Percentiles rank a stretch among this genome's conserved stretches.
Conservation (phyloP, 2,797 vertebrate genomes). For the Staurois parvus region DNA sequence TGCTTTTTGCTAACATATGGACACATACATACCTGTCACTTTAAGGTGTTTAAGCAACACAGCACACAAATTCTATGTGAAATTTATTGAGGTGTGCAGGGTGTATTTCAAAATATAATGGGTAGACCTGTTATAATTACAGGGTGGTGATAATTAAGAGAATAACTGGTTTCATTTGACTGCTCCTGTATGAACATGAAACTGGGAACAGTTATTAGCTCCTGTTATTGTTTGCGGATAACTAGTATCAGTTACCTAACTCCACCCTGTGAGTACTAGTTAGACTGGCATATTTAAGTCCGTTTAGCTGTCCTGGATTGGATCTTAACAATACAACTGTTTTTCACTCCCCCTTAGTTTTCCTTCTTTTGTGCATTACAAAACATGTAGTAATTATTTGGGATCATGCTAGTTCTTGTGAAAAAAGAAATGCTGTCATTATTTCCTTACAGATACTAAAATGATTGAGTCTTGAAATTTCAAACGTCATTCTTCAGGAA, state of each 20-base stretch:
- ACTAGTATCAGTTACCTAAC: slow-evolving; percentile 54
- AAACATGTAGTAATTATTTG: too few relatives aligned
- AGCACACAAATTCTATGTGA: slow-evolving; percentile 7
- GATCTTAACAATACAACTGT: neutral
- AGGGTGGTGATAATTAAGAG: slow-evolving; percentile 57
- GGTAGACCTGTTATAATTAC: slow-evolving; percentile 53
- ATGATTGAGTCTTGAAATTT: too few relatives aligned
- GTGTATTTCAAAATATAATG: slow-evolving; percentile 55
- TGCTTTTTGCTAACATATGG: neutral
- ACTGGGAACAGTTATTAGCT: slow-evolving; percentile 61
- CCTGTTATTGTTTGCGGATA: slow-evolving; percentile 60
- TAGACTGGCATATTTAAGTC: neutral
- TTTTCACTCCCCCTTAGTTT: too few relatives aligned
- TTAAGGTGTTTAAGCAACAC: slow-evolving; percentile 2
- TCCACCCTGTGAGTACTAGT: slow-evolving; percentile 27
- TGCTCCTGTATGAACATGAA: slow-evolving; percentile 60
- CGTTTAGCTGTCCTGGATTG: neutral
- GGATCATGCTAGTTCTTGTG: too few relatives aligned
- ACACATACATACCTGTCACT: neutral
- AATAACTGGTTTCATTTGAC: slow-evolving; percentile 55
- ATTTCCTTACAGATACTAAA: too few relatives aligned
- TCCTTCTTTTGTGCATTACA: too few relatives aligned
- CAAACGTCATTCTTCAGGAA: too few relatives aligned
- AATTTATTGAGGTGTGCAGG: slow-evolving; percentile 2
- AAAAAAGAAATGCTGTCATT: too few relatives aligned